Percentiles rank a stretch among this genome's conserved stretches.
Evolutionary conservation across 2,797 vertebrate species (phyloP).

Genomic region (Poecilia velifera): DNA sequence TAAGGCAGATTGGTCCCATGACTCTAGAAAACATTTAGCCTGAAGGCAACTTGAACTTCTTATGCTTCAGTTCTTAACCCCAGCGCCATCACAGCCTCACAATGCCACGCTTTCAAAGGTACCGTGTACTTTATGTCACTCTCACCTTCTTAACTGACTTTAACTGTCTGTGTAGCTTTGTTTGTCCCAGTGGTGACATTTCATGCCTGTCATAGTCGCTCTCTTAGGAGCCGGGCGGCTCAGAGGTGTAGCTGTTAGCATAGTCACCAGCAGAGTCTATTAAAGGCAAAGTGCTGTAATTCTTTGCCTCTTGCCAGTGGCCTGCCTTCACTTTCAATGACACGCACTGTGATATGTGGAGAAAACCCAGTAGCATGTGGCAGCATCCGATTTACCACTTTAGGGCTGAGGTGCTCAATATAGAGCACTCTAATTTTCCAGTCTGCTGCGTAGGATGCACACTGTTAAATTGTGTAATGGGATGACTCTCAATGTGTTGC

Average conservation of each 20-base stretch:
- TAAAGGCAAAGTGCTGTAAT: conserved; percentile 71
- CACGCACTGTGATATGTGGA: conserved; percentile 68
- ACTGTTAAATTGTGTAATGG: conserved; percentile 48
- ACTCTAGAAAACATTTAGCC: neutral
- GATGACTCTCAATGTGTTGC: conserved; percentile 20
- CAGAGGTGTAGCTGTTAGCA: conserved; percentile 57
- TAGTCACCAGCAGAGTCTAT: conserved; percentile 70
- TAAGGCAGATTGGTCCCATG: neutral
- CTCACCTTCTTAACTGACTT: conserved; percentile 25
- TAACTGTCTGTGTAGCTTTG: conserved; percentile 42
- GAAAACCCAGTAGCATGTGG: conserved; percentile 60
- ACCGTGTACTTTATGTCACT: conserved; percentile 6
- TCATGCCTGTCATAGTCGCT: conserved; percentile 56
- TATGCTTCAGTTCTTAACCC: neutral
- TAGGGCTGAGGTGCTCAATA: conserved; percentile 54
- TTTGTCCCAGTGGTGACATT: conserved; percentile 62
- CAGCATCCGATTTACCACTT: conserved; percentile 68
- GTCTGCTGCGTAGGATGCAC: conserved; percentile 44
- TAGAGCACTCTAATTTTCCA: conserved; percentile 62
- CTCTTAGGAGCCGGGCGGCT: conserved; percentile 36
- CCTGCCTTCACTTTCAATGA: conserved; percentile 72
- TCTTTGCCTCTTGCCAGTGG: conserved; percentile 62
- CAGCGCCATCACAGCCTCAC: conserved; percentile 4
- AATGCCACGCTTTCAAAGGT: conserved; percentile 7
- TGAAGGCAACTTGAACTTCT: neutral